Evolutionary conservation across 1,140 invertebrate genomes (phyloP), one percentile per base, ranked within the genome.

Genomic region (Formica selysi): DNA sequence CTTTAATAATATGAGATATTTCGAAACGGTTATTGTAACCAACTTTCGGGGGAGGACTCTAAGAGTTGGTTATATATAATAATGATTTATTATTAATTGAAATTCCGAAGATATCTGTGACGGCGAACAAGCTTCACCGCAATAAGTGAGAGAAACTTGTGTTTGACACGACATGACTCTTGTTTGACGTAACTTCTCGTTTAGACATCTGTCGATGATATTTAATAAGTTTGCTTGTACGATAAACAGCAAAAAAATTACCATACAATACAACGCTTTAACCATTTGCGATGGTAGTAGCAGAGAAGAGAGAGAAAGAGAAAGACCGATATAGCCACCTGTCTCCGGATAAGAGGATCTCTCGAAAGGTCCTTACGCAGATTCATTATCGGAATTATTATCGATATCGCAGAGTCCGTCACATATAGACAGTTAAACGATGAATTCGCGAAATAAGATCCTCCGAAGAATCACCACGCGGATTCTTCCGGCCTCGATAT

Each of bases 161-260:
- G 36, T 51, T 59, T 57, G 16, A 59, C 22, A 32, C 19, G 68
- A 48, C 68, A 11, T 6, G 67, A 51, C 48, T 81, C 68, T 54
- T 13, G 68, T 38, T 59, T 22, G 51, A 71, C 65, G 36, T n/a
- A 67, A 61, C 26, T 61, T 48, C 10, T 48, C 79, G 13, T 32
- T 38, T 7, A 32, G 36, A 64, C 78, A 71, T 61, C 79, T 83
- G 54, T 22, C 54, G 57, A 73, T 54, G 36, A 3, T n/a, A 29
- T 48, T 44, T 19, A n/a, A 83, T 83, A 61, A 26, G 13, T 83
- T 73, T 73, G 29, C 71, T 73, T 81, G 22, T 54, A 59, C n/a
- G 51, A 44, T 4, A 68, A 81, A 61, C 41, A 48, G 7, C 13
- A 61, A 73, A 73, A 73, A 83, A 73, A 83, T 36, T 38, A 7